Conservation (phyloP, 2,113 vertebrate genomes). For the Globicephala melas region DNA sequence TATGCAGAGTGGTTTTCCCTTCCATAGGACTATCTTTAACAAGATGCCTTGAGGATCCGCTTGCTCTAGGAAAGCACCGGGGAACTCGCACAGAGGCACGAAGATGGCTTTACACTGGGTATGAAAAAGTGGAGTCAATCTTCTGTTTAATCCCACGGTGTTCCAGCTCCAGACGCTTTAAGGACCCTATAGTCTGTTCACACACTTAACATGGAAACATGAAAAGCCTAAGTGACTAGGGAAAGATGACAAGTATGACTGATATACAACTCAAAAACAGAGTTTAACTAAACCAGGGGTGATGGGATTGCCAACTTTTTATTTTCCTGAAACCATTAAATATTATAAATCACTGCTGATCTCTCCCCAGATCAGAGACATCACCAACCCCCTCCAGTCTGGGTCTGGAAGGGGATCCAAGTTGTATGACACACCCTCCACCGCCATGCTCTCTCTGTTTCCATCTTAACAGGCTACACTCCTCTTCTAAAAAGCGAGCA, state of each 20-base stretch:
- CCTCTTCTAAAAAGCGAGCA: background rate
- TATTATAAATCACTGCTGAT: background rate
- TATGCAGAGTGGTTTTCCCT: background rate
- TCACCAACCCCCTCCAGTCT: background rate
- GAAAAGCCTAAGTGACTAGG: background rate
- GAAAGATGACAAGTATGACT: background rate
- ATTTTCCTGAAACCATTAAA: background rate
- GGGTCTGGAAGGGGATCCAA: background rate
- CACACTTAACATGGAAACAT: background rate
- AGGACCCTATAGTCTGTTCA: background rate
- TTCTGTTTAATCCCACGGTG: background rate
- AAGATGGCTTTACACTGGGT: fast-evolving
- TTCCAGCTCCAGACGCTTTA: background rate
- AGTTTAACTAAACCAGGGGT: background rate
- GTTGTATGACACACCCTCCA: background rate
- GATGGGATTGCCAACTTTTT: background rate
- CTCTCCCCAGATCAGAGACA: background rate
- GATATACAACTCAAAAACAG: background rate
- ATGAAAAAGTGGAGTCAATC: background rate
- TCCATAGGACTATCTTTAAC: fast-evolving
- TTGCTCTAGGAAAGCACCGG: background rate
- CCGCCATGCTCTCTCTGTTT: background rate
- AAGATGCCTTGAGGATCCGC: background rate
- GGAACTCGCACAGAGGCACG: background rate
- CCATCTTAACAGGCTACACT: background rate